These are phyloP conservation scores for Neostethus bicornis DNA, from an alignment of 2,797 vertebrate genomes.

Conservation along the genomic window DNA sequence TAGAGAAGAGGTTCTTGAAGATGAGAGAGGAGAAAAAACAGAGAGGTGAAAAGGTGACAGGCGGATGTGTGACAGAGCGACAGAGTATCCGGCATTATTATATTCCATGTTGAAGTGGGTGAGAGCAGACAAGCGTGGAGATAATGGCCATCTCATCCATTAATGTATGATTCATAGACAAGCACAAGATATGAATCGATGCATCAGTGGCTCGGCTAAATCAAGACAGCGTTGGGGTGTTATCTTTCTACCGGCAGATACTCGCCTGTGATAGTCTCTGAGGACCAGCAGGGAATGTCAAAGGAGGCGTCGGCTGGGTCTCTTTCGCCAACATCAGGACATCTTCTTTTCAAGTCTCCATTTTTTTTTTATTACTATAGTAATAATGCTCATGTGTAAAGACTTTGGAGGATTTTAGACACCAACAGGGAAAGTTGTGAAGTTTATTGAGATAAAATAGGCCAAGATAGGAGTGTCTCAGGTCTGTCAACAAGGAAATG, in stretches of 20 bases:
- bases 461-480: no score
- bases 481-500: no score
- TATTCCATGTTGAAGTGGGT: conserved; percentile 52
- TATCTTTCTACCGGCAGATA: conserved; percentile 68
- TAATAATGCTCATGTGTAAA: no score
- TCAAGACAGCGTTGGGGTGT: conserved; percentile 55
- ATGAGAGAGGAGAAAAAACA: neutral
- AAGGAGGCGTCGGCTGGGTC: no score
- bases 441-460: no score
- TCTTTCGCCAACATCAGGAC: no score
- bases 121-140: conserved; percentile 65
- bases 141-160: conserved; percentile 76
- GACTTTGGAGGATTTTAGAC: no score
- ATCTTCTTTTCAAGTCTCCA: no score
- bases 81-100: conserved; percentile 28
- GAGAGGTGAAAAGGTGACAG: conserved; percentile 25
- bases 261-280: conserved; percentile 53
- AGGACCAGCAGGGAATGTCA: conserved; percentile 18
- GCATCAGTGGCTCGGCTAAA: conserved; percentile 67
- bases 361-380: no score
- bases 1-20: neutral
- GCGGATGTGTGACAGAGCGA: conserved; percentile 5
- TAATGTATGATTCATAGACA: conserved; percentile 76
- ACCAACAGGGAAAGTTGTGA: no score
- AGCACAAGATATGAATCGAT: conserved; percentile 72